Evolutionary conservation across 2,888 invertebrate species (phyloP).

Genomic region (Macrophya alboannulata): DNA sequence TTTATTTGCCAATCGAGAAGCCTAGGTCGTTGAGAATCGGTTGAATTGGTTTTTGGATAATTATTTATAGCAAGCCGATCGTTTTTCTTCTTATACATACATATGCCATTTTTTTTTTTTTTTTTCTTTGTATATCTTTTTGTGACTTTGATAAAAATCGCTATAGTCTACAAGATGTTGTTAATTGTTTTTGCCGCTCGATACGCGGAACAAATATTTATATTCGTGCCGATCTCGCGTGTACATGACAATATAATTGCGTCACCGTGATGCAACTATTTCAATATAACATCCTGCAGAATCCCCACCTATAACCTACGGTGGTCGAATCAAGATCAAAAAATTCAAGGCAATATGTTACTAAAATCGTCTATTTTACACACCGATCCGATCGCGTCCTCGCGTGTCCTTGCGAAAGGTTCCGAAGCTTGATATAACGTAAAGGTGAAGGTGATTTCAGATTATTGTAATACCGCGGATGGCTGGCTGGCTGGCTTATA

Average conservation of each 20-base stretch:
- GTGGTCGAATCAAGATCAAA: slow-evolving; percentile 7
- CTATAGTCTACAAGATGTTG: neutral
- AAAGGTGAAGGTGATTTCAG: slow-evolving; percentile 57
- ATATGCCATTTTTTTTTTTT: neutral
- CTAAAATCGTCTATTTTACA: neutral
- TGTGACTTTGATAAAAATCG: neutral
- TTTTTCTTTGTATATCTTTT: neutral
- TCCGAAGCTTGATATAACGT: slow-evolving; percentile 36
- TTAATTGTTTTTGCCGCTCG: neutral
- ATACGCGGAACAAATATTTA: neutral
- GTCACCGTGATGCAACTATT: slow-evolving; percentile 20
- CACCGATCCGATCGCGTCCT: neutral
- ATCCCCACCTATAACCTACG: neutral
- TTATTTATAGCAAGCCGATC: neutral
- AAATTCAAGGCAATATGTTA: slow-evolving; percentile 3
- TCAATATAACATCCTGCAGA: neutral
- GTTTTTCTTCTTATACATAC: too few relatives aligned
- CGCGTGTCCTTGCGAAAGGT: slow-evolving; percentile 53
- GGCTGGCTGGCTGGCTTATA: slow-evolving; percentile 19
- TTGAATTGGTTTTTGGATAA: neutral
- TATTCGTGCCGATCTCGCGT: neutral
- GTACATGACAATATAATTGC: neutral
- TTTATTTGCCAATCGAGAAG: neutral
- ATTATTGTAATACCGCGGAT: slow-evolving; percentile 41
- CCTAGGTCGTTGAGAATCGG: neutral